Conservation (phyloP, 2,888 invertebrate species). For the Meiosimyza decipiens region DNA sequence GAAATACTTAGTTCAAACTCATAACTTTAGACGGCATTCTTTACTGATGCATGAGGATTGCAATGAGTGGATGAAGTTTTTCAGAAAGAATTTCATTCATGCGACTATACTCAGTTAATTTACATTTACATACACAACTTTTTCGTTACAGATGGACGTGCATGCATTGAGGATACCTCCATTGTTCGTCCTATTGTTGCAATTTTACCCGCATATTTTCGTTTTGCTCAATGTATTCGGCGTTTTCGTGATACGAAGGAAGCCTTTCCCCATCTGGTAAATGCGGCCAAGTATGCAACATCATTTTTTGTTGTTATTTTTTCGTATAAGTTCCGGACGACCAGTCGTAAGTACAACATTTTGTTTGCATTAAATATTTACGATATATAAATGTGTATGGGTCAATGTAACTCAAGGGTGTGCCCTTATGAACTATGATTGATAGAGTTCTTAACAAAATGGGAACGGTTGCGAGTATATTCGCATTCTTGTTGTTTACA, state of each 20-base stretch:
- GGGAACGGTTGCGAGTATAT: too few species aligned
- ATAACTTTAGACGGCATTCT: too few species aligned
- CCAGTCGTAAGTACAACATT: conserved; percentile 55
- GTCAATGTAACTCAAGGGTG: too few species aligned
- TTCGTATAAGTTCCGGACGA: conserved; percentile 67
- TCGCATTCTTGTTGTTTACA: too few species aligned
- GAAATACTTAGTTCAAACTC: too few species aligned
- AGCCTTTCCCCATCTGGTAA: conserved; percentile 83
- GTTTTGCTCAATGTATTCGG: conserved; percentile 86
- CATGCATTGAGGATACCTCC: conserved; percentile 68
- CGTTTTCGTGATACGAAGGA: conserved; percentile 84
- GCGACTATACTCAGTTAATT: too few species aligned
- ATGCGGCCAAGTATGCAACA: conserved; percentile 90
- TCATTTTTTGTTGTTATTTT: conserved; percentile 88
- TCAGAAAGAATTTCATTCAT: too few species aligned
- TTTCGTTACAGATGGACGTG: conserved; percentile 65
- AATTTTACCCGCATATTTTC: conserved; percentile 85
- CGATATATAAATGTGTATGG: too few species aligned
- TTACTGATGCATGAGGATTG: too few species aligned
- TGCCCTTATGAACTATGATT: too few species aligned
- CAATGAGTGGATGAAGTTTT: too few species aligned
- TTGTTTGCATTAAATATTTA: neutral
- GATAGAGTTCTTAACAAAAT: too few species aligned
- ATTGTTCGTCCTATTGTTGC: conserved; percentile 75
- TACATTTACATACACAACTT: neutral